Conservation (phyloP, 2,888 invertebrate species). For the Cremastobaeus sp. region DNA sequence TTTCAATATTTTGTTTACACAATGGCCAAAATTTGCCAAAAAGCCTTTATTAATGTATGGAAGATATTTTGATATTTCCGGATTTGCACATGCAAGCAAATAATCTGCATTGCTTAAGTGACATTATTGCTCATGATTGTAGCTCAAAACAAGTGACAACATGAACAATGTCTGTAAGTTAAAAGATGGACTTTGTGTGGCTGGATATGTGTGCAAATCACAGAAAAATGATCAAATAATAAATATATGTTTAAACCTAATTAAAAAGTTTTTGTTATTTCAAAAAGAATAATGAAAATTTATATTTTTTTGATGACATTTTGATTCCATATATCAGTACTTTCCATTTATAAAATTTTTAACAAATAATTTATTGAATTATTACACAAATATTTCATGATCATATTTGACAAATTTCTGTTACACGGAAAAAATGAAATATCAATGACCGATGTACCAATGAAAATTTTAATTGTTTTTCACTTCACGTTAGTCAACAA, state of each 20-base stretch:
- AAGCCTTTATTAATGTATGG: slow-evolving; percentile 69
- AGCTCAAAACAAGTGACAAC: slow-evolving; percentile 69
- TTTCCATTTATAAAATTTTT: too few species aligned
- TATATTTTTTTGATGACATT: too few species aligned
- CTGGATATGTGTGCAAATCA: slow-evolving; percentile 73
- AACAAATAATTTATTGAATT: too few species aligned
- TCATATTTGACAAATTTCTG: too few species aligned
- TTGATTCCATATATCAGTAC: too few species aligned
- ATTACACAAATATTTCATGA: too few species aligned
- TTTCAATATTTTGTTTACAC: slow-evolving; percentile 48
- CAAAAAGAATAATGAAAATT: too few species aligned
- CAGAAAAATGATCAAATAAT: slow-evolving; percentile 71
- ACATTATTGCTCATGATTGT: slow-evolving; percentile 74
- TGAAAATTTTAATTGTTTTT: too few species aligned
- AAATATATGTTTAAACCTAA: slow-evolving; percentile 76
- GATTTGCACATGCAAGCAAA: slow-evolving; percentile 74
- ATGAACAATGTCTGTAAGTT: slow-evolving; percentile 57
- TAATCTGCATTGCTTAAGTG: slow-evolving; percentile 71
- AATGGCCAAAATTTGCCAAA: slow-evolving; percentile 56
- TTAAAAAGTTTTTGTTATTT: not conserved
- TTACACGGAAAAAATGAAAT: too few species aligned
- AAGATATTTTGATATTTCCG: slow-evolving; percentile 77
- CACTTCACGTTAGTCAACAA: too few species aligned
- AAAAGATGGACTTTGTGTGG: slow-evolving; percentile 58
- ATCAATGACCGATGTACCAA: too few species aligned